Percentiles rank a stretch among this genome's conserved stretches.
phyloP scores from a whole-genome alignment of 2,888 invertebrate species.

The Galeopsomyia nigrocyanea region DNA sequence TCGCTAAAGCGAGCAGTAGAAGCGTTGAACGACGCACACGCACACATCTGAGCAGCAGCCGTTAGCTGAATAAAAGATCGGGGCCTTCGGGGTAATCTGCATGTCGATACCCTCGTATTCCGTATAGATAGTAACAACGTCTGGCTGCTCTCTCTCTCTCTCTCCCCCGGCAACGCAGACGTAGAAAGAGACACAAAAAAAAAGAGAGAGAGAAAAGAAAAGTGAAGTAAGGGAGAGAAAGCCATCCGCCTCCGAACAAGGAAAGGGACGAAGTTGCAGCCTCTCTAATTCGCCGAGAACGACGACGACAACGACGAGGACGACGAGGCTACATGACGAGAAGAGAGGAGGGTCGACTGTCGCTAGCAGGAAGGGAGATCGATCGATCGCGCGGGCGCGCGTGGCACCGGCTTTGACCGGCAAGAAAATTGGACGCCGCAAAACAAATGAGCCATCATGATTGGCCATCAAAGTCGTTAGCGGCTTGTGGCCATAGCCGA shows the following conservation, averaged over 20 bases:
- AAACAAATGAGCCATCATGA: conserved; percentile 61
- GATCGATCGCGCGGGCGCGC: conserved; percentile 48
- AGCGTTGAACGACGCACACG: neutral
- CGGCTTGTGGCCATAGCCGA: conserved; percentile 18
- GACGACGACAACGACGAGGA: too few species aligned
- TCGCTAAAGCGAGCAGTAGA: too few species aligned
- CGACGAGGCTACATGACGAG: neutral
- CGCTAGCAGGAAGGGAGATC: conserved; percentile 34
- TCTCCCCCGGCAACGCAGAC: conserved; percentile 2
- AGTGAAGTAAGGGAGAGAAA: conserved; percentile 12
- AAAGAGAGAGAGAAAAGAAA: neutral
- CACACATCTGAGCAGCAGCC: neutral
- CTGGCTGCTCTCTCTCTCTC: too few species aligned
- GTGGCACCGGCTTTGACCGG: conserved; percentile 33
- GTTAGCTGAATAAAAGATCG: conserved; percentile 26
- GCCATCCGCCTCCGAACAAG: conserved; percentile 5
- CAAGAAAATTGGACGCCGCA: conserved; percentile 59
- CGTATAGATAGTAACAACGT: conserved; percentile 22
- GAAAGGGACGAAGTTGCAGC: too few species aligned
- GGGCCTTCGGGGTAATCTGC: conserved; percentile 23
- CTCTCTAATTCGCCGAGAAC: conserved; percentile 12
- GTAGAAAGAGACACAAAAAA: neutral
- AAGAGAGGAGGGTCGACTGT: neutral
- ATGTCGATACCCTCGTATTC: conserved; percentile 16
- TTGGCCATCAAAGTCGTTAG: conserved; percentile 57